Percentiles rank a stretch among this genome's conserved stretches.
Conservation (phyloP, 92 coral and sea anemone genomes). For the Parazoanthus darwini region DNA sequence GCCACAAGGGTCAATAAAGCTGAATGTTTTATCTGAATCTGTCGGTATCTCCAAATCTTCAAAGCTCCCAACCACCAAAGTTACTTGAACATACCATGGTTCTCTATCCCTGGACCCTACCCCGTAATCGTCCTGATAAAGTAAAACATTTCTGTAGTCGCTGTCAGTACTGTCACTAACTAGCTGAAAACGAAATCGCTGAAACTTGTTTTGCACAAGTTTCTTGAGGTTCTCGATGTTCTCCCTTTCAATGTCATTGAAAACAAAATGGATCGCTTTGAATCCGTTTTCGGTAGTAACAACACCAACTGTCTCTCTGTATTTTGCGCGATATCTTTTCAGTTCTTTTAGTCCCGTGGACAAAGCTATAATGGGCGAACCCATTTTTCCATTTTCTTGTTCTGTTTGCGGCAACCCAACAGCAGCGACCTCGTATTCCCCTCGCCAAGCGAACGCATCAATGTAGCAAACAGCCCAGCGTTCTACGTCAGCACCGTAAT, state of each 20-base stretch:
- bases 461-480: conserved; percentile 22
- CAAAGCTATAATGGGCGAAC: conserved; percentile 27
- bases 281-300: neutral
- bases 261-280: conserved; percentile 15
- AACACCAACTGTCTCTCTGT: neutral
- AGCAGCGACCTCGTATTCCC: neutral
- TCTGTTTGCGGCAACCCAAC: neutral
- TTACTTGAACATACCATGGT: conserved; percentile 15
- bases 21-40: conserved; percentile 1
- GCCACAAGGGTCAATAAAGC: conserved; percentile 28
- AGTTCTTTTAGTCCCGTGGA: neutral
- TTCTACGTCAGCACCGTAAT: neutral
- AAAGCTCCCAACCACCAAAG: conserved; percentile 1
- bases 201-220: neutral
- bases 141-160: neutral
- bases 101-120: neutral
- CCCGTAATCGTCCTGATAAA: neutral
- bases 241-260: neutral
- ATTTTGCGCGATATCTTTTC: neutral
- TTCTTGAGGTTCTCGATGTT: neutral
- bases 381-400: neutral
- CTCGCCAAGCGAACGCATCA: conserved; percentile 29
- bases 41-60: neutral
- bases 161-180: neutral
- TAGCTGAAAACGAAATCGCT: neutral